phyloP scores from a whole-genome alignment of 2,888 invertebrate species.

The Litoditis marina region DNA sequence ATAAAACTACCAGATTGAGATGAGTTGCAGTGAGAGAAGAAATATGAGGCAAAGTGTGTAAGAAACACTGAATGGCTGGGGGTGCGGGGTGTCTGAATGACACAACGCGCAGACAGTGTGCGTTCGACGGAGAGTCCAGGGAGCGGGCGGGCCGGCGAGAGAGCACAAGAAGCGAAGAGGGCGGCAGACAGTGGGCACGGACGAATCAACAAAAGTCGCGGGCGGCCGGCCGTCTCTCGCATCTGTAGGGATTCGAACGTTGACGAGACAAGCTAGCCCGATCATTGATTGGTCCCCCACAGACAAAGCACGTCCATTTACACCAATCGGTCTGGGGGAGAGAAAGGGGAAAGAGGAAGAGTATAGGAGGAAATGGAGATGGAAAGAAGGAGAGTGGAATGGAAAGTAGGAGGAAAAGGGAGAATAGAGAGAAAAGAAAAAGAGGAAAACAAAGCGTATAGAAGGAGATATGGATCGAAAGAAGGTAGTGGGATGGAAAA shows the following conservation, averaged over 20 bases:
- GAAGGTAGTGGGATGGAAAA: background rate
- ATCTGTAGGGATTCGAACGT: conserved; percentile 18
- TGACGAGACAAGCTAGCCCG: too few relatives aligned
- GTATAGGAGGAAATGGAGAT: background rate
- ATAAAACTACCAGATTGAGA: background rate
- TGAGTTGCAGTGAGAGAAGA: background rate
- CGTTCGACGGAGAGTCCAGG: conserved; percentile 11
- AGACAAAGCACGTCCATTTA: too few relatives aligned
- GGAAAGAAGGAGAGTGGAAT: background rate
- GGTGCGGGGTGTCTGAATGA: conserved; percentile 14
- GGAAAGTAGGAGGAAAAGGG: background rate
- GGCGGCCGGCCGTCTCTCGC: conserved; percentile 6
- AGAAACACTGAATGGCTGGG: conserved; percentile 2
- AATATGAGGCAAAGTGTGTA: too few relatives aligned
- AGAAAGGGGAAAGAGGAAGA: background rate
- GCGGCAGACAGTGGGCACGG: conserved; percentile 8
- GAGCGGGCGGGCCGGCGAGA: conserved; percentile 2
- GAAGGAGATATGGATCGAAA: background rate
- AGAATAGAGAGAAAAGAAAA: background rate
- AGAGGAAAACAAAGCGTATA: background rate
- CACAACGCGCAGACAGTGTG: conserved; percentile 7
- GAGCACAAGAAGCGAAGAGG: conserved; percentile 16
- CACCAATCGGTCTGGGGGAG: background rate
- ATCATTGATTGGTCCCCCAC: too few relatives aligned
- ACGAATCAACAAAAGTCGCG: conserved; percentile 18